Evolutionary conservation across 1,140 invertebrate species (phyloP).

Genomic region (Planococcus citri): DNA sequence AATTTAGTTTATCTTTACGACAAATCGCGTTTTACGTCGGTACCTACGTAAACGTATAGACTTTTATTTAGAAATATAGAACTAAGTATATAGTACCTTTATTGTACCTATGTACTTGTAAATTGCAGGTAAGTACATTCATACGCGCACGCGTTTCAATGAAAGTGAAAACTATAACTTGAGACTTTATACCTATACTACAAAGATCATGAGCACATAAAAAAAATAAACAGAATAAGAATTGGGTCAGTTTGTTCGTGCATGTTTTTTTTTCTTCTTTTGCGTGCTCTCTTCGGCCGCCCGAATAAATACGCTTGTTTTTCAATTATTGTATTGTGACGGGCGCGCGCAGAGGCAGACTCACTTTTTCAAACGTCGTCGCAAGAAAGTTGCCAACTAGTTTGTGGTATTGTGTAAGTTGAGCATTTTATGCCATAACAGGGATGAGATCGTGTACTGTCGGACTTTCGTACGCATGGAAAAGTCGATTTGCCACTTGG

Average conservation of each 20-base stretch:
- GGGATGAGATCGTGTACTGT: neutral
- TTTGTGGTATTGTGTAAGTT: neutral
- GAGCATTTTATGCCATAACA: neutral
- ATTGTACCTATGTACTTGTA: no score
- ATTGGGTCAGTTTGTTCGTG: neutral
- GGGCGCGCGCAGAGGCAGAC: no score
- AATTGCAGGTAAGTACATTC: no score
- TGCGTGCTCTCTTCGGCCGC: neutral
- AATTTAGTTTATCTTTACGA: conserved; percentile 1
- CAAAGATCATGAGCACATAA: conserved; percentile 6
- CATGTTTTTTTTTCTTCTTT: neutral
- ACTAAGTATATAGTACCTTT: no score
- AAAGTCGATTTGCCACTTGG: no score
- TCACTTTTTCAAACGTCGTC: neutral
- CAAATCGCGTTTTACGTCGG: neutral
- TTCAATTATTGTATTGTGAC: neutral
- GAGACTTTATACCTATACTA: no score
- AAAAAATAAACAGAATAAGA: neutral
- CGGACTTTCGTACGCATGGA: no score
- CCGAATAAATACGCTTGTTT: neutral
- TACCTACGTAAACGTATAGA: no score
- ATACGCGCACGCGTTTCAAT: neutral
- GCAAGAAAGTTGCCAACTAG: neutral
- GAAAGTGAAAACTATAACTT: conserved; percentile 2
- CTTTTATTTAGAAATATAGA: no score